Conservation (phyloP, 2,113 vertebrate species). For the Stomatorhinus ivindoensis region DNA sequence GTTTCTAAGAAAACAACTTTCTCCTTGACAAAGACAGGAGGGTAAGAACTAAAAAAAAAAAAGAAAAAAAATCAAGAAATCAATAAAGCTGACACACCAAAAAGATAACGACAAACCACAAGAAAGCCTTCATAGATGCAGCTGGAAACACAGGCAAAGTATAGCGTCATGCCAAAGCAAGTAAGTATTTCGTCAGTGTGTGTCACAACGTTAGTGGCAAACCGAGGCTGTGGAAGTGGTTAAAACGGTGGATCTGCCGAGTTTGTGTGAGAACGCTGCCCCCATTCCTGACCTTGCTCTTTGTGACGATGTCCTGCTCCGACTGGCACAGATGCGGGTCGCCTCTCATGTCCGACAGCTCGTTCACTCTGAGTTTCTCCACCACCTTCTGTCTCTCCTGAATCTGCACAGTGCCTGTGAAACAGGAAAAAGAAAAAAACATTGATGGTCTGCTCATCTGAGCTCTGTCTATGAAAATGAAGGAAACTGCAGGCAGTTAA, state of each 20-base stretch:
- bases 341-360: constrained; percentile 57
- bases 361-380: constrained; percentile 55
- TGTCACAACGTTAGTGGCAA: neutral
- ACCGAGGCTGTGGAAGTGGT: neutral
- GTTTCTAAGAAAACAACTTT: neutral
- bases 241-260: neutral
- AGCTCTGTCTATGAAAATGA: neutral
- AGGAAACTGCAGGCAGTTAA: neutral
- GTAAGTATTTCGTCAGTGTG: neutral
- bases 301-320: constrained; percentile 47
- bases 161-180: neutral
- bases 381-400: constrained; percentile 68
- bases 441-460: neutral
- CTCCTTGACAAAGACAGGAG: neutral
- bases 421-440: neutral
- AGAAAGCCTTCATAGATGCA: neutral
- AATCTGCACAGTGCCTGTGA: constrained; percentile 73
- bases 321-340: constrained; percentile 57
- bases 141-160: constrained; percentile 11
- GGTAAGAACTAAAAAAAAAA: neutral
- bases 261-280: neutral
- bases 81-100: constrained; percentile 25
- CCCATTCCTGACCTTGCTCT: constrained; percentile 51
- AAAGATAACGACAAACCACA: constrained; percentile 25
- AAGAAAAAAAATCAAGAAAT: neutral